A percentile compares a stretch with the other conserved stretches of the same genome.
Conservation (phyloP, 2,113 vertebrate species). For the Nyctereutes procyonoides region DNA sequence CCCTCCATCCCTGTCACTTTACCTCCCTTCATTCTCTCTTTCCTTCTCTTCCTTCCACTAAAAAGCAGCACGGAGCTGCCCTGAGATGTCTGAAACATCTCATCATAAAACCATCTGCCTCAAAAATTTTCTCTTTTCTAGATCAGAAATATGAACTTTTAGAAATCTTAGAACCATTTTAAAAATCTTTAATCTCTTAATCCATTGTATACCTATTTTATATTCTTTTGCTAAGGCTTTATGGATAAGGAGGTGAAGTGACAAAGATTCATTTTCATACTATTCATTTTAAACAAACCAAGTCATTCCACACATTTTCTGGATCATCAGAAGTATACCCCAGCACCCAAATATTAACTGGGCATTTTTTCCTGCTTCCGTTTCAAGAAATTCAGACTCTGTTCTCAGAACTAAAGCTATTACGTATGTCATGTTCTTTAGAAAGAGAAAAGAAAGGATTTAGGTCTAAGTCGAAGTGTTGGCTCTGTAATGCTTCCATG, state of each 20-base stretch:
- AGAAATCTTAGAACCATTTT: neutral
- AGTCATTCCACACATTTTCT: neutral
- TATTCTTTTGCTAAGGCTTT: neutral
- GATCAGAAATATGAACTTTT: neutral
- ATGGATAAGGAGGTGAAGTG: neutral
- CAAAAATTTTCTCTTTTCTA: slow-evolving; percentile 8
- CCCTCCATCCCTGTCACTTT: too few species aligned
- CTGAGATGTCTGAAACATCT: neutral
- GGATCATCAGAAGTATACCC: neutral
- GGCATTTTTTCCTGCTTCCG: neutral
- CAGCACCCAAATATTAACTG: neutral
- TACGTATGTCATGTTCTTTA: neutral
- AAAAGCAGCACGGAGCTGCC: neutral
- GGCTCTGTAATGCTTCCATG: slow-evolving; percentile 67
- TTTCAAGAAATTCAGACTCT: slow-evolving; percentile 24
- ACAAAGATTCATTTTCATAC: neutral
- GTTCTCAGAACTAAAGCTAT: neutral
- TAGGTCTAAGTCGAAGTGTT: slow-evolving; percentile 42
- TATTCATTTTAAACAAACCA: neutral
- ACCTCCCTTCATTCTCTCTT: too few species aligned
- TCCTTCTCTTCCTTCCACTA: neutral
- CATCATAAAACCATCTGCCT: neutral
- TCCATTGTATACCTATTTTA: neutral
- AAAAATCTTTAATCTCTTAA: neutral
- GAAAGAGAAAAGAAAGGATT: slow-evolving; percentile 57